Evolutionary conservation across 2,888 invertebrate genomes (phyloP).

Genomic region (Keiferia lycopersicella): DNA sequence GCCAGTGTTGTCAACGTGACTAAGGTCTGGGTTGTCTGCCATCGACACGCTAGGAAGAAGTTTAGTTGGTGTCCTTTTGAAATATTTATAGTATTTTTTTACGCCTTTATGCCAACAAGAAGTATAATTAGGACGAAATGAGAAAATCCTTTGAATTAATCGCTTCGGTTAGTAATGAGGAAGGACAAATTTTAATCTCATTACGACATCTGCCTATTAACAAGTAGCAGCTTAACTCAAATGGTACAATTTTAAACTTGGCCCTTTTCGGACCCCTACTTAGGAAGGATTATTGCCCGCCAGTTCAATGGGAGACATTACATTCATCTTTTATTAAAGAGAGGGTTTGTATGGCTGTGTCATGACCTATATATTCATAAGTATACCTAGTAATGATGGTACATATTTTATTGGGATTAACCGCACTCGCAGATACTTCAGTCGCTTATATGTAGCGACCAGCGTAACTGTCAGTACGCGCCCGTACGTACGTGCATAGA

Average conservation of each 20-base stretch:
- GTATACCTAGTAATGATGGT: no score
- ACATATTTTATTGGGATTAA: no score
- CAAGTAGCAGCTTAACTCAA: neutral
- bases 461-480: no score
- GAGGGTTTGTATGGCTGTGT: neutral
- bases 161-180: neutral
- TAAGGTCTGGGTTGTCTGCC: no score
- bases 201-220: slow-evolving; percentile 3
- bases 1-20: no score
- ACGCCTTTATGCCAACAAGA: neutral
- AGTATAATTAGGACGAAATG: neutral
- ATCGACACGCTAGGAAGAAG: no score
- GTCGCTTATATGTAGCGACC: no score
- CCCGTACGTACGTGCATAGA: no score
- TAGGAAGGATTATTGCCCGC: slow-evolving; percentile 1
- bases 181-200: slow-evolving; percentile 13
- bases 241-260: slow-evolving; percentile 11
- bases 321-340: neutral
- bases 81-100: no score
- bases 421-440: no score
- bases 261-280: slow-evolving; percentile 11
- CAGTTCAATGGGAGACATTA: slow-evolving; percentile 8
- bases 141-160: neutral
- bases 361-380: no score
- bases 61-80: no score